Evolutionary conservation across 1,140 invertebrate species (phyloP), one percentile per base, ranked within the genome.

Genomic region (Galendromus occidentalis): DNA sequence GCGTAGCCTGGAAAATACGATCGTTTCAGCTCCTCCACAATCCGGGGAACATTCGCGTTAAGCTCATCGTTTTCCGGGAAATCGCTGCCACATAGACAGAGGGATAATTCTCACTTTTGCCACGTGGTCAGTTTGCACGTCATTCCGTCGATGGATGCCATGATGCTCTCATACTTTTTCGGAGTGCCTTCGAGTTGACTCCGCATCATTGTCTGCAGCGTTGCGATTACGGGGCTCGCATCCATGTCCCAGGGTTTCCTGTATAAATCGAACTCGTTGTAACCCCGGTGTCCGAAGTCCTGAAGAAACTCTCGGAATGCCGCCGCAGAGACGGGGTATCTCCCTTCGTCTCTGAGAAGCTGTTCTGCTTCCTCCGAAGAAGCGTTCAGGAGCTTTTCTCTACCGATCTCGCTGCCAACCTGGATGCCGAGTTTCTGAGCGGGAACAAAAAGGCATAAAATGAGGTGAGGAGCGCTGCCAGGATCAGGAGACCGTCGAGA

Each of bases 181-280:
- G 51, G 25, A 14, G 14, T 25, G 25, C 22, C 25, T 4, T 17
- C 51, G 17, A 29, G 2, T 33, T 25, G 51, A 59, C 51, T 59
- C 51, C 22, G 25, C 22, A 59, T 20, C 51, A 59, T 18, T 14
- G 51, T 33, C 20, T 75, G 85, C 81, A 6, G 86, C 5, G 82
- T 79, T 41, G 73, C 74, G 65, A 87, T 80, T 7, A 87, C 74
- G 42, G 78, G 76, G 42, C 79, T 74, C 1, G 83, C 82, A 45
- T 83, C 79, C 66, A 82, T 74, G 6, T 73, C 74, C 86, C 86
- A 88, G 1, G 85, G 81, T 67, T 82, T 80, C 2, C 80, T 78
- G 1, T 73, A 72, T 0, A 86, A 71, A 70, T 87, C 86, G 70
- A 86, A 80, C 83, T 90, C 87, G 74, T 82, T 81, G 33, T 85